phyloP scores from a whole-genome alignment of 2,888 invertebrate genomes.

The Microplitis manilae region DNA sequence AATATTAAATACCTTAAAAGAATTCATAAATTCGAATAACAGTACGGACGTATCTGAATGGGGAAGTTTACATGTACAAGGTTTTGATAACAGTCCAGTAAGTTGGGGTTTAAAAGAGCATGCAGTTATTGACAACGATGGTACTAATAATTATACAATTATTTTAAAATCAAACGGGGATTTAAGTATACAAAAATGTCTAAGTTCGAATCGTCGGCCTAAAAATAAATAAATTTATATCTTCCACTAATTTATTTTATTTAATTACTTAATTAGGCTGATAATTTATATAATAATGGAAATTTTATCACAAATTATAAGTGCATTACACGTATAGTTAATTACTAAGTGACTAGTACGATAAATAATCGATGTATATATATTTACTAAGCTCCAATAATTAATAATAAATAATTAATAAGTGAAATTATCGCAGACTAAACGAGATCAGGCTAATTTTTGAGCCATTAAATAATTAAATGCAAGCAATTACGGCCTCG shows the following conservation, averaged over 20 bases:
- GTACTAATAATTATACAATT: constrained; percentile 73
- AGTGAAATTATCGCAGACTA: constrained; percentile 9
- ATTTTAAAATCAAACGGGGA: constrained; percentile 67
- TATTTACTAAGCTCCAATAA: neutral
- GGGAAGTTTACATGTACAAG: constrained; percentile 74
- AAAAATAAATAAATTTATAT: constrained; percentile 1
- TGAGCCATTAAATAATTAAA: neutral
- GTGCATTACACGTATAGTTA: neutral
- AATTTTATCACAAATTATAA: constrained; percentile 10
- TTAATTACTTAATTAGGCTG: constrained; percentile 2
- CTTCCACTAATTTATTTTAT: neutral
- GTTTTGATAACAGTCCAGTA: constrained; percentile 74
- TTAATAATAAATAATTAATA: neutral
- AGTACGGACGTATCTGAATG: constrained; percentile 66
- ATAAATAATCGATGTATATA: neutral
- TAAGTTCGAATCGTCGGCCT: constrained; percentile 59
- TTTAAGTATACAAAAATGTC: constrained; percentile 65
- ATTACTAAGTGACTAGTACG: neutral
- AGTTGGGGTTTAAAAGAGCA: constrained; percentile 73
- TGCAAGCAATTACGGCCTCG: neutral
- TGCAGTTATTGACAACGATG: constrained; percentile 70
- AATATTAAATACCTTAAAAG: constrained; percentile 64
- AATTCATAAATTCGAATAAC: constrained; percentile 56
- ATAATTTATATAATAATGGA: neutral
- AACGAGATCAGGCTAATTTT: neutral